Percentiles rank a stretch among this genome's conserved stretches.
phyloP scores from a whole-genome alignment of 2,888 invertebrate species.

The Quadriops clusia region DNA sequence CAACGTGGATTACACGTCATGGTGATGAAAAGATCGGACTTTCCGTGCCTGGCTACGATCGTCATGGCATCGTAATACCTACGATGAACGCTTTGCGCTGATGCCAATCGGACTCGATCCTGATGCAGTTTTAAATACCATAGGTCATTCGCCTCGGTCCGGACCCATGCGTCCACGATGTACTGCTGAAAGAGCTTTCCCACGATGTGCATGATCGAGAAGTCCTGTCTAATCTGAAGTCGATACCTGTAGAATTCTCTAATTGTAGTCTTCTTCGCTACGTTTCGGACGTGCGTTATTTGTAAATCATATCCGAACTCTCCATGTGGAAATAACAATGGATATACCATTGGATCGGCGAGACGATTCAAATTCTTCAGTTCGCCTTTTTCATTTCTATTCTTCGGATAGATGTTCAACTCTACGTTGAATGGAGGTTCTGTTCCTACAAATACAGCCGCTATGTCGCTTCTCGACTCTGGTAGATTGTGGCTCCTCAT shows the following conservation, averaged over 20 bases:
- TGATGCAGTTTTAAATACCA: conserved; percentile 8
- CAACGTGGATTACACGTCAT: conserved; percentile 17
- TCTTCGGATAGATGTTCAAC: conserved; percentile 1
- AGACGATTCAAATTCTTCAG: conserved; percentile 10
- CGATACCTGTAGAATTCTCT: conserved; percentile 8
- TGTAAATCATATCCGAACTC: conserved; percentile 11
- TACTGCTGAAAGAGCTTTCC: conserved; percentile 10
- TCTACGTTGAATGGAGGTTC: conserved; percentile 11
- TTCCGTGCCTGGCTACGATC: conserved; percentile 10
- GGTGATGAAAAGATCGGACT: conserved; percentile 15
- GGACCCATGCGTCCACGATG: conserved; percentile 8
- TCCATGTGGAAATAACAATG: conserved; percentile 13
- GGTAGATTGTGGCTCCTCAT: conserved; percentile 10
- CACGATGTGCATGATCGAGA: neutral
- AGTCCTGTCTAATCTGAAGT: neutral
- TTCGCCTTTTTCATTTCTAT: conserved; percentile 1
- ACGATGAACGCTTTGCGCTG: conserved; percentile 1
- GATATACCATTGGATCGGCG: conserved; percentile 14
- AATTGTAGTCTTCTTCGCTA: neutral
- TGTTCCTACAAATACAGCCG: conserved; percentile 11
- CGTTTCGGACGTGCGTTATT: neutral
- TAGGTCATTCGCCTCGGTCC: conserved; percentile 7
- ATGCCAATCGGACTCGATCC: conserved; percentile 3
- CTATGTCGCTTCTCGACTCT: conserved; percentile 11
- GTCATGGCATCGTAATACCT: conserved; percentile 15